Percentiles rank a stretch among this genome's conserved stretches.
phyloP scores from a whole-genome alignment of 2,888 invertebrate genomes.

The Meghimatium bilineatum region DNA sequence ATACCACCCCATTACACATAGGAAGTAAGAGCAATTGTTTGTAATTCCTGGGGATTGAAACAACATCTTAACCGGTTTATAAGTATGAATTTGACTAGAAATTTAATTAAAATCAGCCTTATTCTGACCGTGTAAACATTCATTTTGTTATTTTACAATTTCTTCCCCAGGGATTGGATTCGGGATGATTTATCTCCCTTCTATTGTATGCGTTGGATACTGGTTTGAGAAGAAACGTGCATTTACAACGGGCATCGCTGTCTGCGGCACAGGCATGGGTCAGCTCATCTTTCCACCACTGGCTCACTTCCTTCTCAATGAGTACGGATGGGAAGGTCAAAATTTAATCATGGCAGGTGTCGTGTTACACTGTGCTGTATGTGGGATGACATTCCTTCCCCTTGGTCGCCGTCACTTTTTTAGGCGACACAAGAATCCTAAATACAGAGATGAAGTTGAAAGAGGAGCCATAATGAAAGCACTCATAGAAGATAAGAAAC shows the following conservation, averaged over 20 bases:
- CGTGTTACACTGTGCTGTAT: slow-evolving; percentile 86
- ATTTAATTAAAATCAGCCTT: no score
- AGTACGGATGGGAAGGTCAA: slow-evolving; percentile 84
- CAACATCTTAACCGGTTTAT: no score
- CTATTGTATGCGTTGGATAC: slow-evolving; percentile 94
- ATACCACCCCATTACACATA: no score
- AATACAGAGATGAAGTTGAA: slow-evolving; percentile 56
- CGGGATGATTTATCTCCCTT: slow-evolving; percentile 95
- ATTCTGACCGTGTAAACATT: neutral
- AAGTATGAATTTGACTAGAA: no score
- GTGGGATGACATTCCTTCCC: slow-evolving; percentile 90
- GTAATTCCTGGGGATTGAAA: no score
- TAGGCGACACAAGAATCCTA: neutral
- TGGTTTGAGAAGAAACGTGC: slow-evolving; percentile 98
- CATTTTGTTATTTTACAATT: neutral
- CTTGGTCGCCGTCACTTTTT: slow-evolving; percentile 78
- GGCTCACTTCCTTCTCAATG: slow-evolving; percentile 59
- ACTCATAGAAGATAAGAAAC: slow-evolving; percentile 75
- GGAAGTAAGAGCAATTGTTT: no score
- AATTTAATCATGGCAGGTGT: slow-evolving; percentile 88
- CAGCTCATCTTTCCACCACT: slow-evolving; percentile 90
- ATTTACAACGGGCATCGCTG: slow-evolving; percentile 94
- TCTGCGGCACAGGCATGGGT: slow-evolving; percentile 96
- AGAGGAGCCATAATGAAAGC: slow-evolving; percentile 74
- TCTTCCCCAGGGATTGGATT: slow-evolving; percentile 83